Base-by-base conservation (phyloP, 2,797 vertebrate species). In the Spheniscus humboldti region DNA sequence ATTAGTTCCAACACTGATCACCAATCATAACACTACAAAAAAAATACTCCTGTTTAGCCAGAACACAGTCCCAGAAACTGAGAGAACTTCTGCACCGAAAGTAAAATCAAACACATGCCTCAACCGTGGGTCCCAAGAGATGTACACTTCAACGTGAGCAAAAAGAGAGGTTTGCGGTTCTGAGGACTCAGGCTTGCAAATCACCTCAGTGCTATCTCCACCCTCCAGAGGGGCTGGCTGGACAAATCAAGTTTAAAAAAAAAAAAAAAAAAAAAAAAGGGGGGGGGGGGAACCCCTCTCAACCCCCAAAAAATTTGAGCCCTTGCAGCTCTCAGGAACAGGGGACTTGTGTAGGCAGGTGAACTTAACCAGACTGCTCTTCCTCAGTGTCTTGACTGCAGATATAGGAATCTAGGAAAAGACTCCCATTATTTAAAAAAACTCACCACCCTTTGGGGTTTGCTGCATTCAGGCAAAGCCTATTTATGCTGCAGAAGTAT, bases 111-210 rank as follows among this genome's bases (percentile, higher is more conserved):
- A 33, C 18, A 31, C 11, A 16, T 18, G 23, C 28, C 37, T 72
- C 41, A 27, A 11, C 5, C 14, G 11, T 16, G 25, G 9, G 10
- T 81, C 60, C 45, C 1, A 1, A 88, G 43, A 37, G 3, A 1
- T 37, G 7, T 6, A 16, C 1, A 0, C 22, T 43, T 53, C 60
- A 27, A 20, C 0, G 0, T 8, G 33, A 55, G 33, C 47, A 55
- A 60, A 48, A 39, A 10, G 3, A 53, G 28, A 76, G 11, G 6
- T 53, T 43, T 79, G n/a, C 24, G 41, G 24, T 37, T 33, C 68
- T 48, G 35, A 80, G 45, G 13, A 60, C 28, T 27, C 2, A 0
- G 19, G 25, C 18, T 87, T 78, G 15, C 11, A 55, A 31, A 50
- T 33, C 22, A 62, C 28, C 27, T 76, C 67, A 17, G 23, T 48